A percentile compares a stretch with the other conserved stretches of the same genome.
Conservation (phyloP, 2,797 vertebrate species). For the Gymnocypris eckloni region DNA sequence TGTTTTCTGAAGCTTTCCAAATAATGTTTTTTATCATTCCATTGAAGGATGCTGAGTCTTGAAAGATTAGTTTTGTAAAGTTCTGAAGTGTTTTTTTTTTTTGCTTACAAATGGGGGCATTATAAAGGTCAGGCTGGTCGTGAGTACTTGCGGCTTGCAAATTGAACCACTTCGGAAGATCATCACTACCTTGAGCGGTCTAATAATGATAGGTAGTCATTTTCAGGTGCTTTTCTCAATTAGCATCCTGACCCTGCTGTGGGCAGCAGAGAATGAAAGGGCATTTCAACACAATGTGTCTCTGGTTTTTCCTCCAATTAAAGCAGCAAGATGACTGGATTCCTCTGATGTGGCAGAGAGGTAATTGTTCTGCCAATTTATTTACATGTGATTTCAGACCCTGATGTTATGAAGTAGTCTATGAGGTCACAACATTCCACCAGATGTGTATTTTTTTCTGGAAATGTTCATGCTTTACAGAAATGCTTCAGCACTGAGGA, state of each 20-base stretch:
- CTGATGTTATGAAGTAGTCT: not conserved
- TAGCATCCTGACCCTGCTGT: conserved; percentile 52
- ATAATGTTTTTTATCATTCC: not conserved
- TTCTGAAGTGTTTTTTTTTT: not conserved
- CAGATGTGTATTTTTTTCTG: not conserved
- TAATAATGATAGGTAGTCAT: conserved; percentile 61
- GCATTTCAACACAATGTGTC: conserved; percentile 45
- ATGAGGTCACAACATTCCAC: not conserved
- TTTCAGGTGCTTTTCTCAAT: conserved; percentile 64
- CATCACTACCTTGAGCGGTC: conserved; percentile 14
- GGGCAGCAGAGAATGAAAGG: conserved; percentile 44
- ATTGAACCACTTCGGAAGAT: conserved; percentile 31
- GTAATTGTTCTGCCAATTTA: not conserved
- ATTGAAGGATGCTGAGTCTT: not conserved
- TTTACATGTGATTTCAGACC: conserved; percentile 14
- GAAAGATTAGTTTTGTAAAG: conserved; percentile 7
- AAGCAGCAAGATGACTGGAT: not conserved
- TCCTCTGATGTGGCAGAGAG: not conserved
- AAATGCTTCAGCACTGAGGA: not conserved
- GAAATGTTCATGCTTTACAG: not conserved
- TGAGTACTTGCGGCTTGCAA: conserved; percentile 33
- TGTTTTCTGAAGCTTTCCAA: not conserved
- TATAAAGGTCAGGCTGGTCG: conserved; percentile 36
- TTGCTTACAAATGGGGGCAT: not conserved
- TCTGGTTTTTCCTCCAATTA: conserved; percentile 46